Evolutionary conservation across 1,140 invertebrate species (phyloP), one percentile per base, ranked within the genome.

Genomic region (Phenacoccus solenopsis): DNA sequence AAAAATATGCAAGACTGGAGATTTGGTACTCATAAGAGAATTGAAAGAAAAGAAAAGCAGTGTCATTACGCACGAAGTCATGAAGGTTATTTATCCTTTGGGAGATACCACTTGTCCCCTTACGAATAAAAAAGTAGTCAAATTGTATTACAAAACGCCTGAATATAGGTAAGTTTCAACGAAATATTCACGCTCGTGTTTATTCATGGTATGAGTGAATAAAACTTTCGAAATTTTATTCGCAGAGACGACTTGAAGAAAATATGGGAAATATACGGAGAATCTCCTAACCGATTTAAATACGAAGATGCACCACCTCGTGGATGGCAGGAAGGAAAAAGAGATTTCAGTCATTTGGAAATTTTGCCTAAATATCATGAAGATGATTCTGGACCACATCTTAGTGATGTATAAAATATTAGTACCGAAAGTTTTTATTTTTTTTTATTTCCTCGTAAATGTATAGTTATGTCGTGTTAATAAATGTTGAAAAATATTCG

Each of bases 51-150:
- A 86, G 78, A 72, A 91, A 69, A 90, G 90, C 0, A 85, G 85
- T 67, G 78, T 90, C 13, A 90, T 94, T 2, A 87, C 88, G 7
- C 90, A 94, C 74, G 82, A 86, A 79, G 83, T 94, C 1, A 80
- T 89, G 75, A 85, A 92, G 77, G 83, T 93, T 16, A 83, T 94
- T 25, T 90, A 90, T 79, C 87, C 87, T 21, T 80, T 87, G 73
- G 92, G 92, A 72, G 90, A 94, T 80, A 80, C 92, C 20, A 88
- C 84, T 57, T 90, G 92, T 80, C 91, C 91, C 30, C 79, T 94
- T 24, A 90, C 89, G 73, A 87, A 88, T 27, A 91, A 91, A 76
- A 89, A 90, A 79, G 84, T 88, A 69, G 84, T 88, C 1, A 85
- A 81, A 57, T 35, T 69, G 5, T 25, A 56, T 28, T 24, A 20